phyloP scores from a whole-genome alignment of 2,113 vertebrate genomes.

The Larimichthys polyactis region DNA sequence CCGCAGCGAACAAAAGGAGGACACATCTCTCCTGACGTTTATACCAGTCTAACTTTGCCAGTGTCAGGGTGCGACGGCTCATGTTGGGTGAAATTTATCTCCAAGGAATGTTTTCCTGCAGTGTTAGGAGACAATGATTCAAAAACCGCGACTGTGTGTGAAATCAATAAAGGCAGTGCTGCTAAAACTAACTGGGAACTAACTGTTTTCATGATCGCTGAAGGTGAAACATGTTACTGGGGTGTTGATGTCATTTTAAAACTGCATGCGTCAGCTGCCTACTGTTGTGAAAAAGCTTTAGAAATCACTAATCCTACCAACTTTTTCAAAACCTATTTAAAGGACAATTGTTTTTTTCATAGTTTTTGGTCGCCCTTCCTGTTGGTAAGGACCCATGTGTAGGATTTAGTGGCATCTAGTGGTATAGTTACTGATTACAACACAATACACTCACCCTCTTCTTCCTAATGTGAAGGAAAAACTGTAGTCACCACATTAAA shows the following conservation, averaged over 20 bases:
- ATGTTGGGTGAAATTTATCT: conserved; percentile 76
- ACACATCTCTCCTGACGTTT: conserved; percentile 83
- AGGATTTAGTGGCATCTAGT: too few relatives aligned
- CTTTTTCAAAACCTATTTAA: not conserved
- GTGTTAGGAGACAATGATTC: conserved; percentile 39
- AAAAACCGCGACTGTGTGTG: conserved; percentile 27
- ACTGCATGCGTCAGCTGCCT: not conserved
- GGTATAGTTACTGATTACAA: too few relatives aligned
- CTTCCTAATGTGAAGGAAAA: too few relatives aligned
- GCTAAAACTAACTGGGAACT: not conserved
- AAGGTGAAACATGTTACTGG: conserved; percentile 5
- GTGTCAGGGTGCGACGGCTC: conserved; percentile 75
- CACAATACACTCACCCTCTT: too few relatives aligned
- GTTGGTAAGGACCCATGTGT: not conserved
- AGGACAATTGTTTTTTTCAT: too few relatives aligned
- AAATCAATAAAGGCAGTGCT: conserved; percentile 38
- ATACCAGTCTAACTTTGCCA: conserved; percentile 76
- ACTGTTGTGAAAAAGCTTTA: not conserved
- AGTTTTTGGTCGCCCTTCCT: not conserved
- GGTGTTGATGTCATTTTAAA: not conserved
- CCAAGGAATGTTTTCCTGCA: conserved; percentile 73
- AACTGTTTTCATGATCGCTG: conserved; percentile 31
- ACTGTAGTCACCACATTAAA: too few relatives aligned
- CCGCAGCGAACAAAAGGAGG: conserved; percentile 79
- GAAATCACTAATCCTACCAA: not conserved